A percentile compares a stretch with the other conserved stretches of the same genome.
Conservation (phyloP, 2,113 vertebrate genomes). For the Zapus hudsonius region DNA sequence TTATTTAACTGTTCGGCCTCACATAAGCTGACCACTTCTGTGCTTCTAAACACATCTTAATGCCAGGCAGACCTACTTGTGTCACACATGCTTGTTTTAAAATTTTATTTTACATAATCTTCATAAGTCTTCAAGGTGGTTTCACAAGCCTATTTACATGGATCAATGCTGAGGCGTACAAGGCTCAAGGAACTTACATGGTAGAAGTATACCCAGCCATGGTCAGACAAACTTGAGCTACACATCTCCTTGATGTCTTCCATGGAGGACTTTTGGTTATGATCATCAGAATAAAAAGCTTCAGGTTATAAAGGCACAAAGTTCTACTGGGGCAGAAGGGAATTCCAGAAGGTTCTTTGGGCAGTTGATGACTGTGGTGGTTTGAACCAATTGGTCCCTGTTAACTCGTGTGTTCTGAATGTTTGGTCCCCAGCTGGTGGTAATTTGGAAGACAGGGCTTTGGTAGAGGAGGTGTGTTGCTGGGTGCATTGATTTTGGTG, state of each 20-base stretch:
- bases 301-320: background rate
- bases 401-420: no score
- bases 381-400: no score
- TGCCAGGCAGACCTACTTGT: background rate
- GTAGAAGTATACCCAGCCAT: background rate
- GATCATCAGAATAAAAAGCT: background rate
- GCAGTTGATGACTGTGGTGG: background rate
- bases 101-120: background rate
- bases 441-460: no score
- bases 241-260: background rate
- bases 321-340: fast-evolving
- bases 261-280: background rate
- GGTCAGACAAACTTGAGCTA: background rate
- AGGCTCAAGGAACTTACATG: background rate
- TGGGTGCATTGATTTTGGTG: no score
- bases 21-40: background rate
- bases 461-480: no score
- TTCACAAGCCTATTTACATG: background rate
- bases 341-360: background rate
- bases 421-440: no score
- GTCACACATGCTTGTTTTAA: background rate
- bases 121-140: background rate
- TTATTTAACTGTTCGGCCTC: background rate
- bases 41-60: background rate
- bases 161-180: background rate